Evolutionary conservation across 2,113 vertebrate genomes (phyloP), one percentile per base, ranked within the genome.

Genomic region (Heterocephalus glaber): DNA sequence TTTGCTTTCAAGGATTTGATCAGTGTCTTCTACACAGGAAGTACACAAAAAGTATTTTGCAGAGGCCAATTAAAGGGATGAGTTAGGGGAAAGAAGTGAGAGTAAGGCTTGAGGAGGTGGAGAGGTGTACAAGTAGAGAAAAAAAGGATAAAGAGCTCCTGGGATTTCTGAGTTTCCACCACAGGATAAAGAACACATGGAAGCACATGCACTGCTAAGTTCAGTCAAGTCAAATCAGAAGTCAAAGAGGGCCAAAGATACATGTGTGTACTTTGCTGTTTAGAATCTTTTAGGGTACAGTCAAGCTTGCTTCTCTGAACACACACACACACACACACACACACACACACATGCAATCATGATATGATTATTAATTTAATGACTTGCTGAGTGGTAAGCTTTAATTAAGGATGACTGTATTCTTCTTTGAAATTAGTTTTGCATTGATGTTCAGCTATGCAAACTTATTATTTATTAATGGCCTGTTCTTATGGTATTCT

Each of bases 1-100:
- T 95, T 52, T 83, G 33, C 81, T 93, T 90, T 93, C 49, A 83
- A 76, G 76, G 47, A 47, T 89, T 49, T 87, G 84, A 84, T 74
- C 35, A 68, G 8, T 72, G 61, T 61, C 33, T 88, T 84, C 84
- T 58, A 76, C 65, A 44, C 72, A 80, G n/a, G 74, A 95, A 72
- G 35, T 91, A 72, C 86, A 38, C 8, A 80, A 79, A 60, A 95
- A 65, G 35, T 22, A 86, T 61, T 96, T 94, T 66, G 33, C 26
- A 41, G 60, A 95, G 26, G 3, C 28, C 86, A 92, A 35, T 92
- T 65, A 88, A 92, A 96, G 28, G 56, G 63, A 93, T 33, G 38
- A 92, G 47, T 1, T 52, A 74, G 92, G 91, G 44, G 9, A 7
- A 70, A 26, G n/a, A 14, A 60, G 60, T 41, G 35, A 38, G 13